phyloP scores from a whole-genome alignment of 2,888 invertebrate genomes.

The Brachynemurus nebulosus region DNA sequence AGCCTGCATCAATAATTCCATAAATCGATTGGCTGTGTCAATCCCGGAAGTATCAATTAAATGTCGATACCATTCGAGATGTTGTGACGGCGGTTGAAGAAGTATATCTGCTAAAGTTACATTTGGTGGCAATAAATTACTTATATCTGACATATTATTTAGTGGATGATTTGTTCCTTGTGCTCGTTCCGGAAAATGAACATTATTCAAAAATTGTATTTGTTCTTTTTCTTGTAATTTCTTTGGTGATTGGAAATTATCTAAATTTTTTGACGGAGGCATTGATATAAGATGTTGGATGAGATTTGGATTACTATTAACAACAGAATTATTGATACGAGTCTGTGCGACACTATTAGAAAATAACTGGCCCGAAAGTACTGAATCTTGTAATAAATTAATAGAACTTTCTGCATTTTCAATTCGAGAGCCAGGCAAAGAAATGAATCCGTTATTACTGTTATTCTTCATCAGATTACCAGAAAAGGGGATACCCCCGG shows the following conservation, averaged over 20 bases:
- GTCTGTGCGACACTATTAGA: not conserved
- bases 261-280: not conserved
- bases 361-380: not conserved
- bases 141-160: conserved; percentile 16
- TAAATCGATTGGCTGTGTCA: conserved; percentile 42
- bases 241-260: conserved; percentile 14
- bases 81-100: conserved; percentile 36
- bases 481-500: conserved; percentile 9
- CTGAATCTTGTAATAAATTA: not conserved
- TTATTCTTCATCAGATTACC: not conserved
- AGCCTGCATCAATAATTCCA: conserved; percentile 26
- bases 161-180: conserved; percentile 15
- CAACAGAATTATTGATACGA: not conserved
- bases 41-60: conserved; percentile 38
- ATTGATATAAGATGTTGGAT: not conserved
- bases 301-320: not conserved
- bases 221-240: conserved; percentile 31
- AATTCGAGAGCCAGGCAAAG: not conserved
- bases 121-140: conserved; percentile 38
- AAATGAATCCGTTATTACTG: conserved; percentile 1
- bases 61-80: conserved; percentile 41
- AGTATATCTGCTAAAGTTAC: conserved; percentile 43
- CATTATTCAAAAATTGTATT: conserved; percentile 43
- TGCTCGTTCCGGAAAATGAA: conserved; percentile 36
- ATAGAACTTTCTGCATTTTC: not conserved